Percentiles rank a stretch among this genome's conserved stretches.
Evolutionary conservation across 2,113 vertebrate species (phyloP).

Genomic region (Hippocampus abdominalis): DNA sequence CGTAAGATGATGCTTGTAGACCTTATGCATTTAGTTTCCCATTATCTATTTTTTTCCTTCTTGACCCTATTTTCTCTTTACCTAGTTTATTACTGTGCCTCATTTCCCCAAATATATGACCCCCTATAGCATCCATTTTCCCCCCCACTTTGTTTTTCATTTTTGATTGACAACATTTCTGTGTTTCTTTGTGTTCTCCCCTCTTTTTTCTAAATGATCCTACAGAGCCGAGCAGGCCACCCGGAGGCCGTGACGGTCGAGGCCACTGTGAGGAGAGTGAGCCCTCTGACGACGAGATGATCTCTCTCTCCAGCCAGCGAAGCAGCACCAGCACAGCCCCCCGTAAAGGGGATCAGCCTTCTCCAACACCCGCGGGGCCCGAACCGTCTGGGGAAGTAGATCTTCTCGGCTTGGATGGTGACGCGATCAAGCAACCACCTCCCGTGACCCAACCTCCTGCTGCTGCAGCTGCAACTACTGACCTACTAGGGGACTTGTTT

Average conservation of each 20-base stretch:
- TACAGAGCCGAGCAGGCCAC: conserved; percentile 74
- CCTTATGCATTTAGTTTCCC: conserved; percentile 7
- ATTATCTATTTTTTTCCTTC: conserved; percentile 14
- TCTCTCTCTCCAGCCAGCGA: conserved; percentile 92
- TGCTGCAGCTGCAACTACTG: conserved; percentile 81
- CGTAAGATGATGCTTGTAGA: conserved; percentile 18
- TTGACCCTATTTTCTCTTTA: conserved; percentile 2
- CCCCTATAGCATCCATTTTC: not conserved
- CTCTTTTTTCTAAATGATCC: conserved; percentile 1
- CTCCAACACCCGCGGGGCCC: conserved; percentile 34
- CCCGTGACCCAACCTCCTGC: conserved; percentile 72
- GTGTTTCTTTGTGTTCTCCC: not conserved
- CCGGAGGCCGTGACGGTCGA: conserved; percentile 78
- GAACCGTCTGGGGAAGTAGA: conserved; percentile 82
- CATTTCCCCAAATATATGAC: conserved; percentile 7
- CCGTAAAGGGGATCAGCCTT: conserved; percentile 71
- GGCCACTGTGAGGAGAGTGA: conserved; percentile 89
- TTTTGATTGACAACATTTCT: not conserved
- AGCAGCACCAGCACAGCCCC: conserved; percentile 78
- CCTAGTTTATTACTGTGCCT: conserved; percentile 7
- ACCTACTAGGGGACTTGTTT: conserved; percentile 90
- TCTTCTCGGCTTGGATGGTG: conserved; percentile 86
- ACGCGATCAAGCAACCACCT: conserved; percentile 65
- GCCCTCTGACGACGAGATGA: conserved; percentile 96
- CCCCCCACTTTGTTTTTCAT: not conserved